These are phyloP conservation scores for Hippasteria phrygiana DNA, from an alignment of 53 echinoderm and acorn worm genomes.

Conservation along the genomic window DNA sequence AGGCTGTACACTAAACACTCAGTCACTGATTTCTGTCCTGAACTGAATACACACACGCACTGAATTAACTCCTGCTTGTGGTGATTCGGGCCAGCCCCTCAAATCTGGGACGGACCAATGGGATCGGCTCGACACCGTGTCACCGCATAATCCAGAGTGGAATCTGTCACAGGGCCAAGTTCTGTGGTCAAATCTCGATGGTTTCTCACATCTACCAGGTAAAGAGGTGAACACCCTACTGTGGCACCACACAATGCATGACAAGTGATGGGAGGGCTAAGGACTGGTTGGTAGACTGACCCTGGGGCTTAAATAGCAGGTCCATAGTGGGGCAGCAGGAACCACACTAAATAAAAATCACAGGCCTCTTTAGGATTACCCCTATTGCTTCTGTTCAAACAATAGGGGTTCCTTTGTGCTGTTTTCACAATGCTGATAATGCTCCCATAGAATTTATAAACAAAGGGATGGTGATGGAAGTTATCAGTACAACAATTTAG, in stretches of 20 bases:
- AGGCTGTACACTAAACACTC: background rate
- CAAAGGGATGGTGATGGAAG: background rate
- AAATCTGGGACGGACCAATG: conserved; percentile 5
- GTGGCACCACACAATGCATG: conserved; percentile 45
- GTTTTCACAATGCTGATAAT: background rate
- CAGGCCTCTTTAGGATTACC: background rate
- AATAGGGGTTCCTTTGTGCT: background rate
- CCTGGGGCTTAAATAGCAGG: background rate
- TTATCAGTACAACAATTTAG: too few relatives aligned
- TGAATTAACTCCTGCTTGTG: background rate
- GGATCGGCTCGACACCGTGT: conserved; percentile 10
- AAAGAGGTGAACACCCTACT: conserved; percentile 24
- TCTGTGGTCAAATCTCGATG: conserved; percentile 49
- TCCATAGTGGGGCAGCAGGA: background rate
- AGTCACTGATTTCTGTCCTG: background rate
- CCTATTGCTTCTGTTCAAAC: background rate
- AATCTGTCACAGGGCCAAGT: conserved; percentile 5
- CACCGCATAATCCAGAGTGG: conserved; percentile 39
- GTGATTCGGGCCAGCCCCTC: conserved; percentile 39
- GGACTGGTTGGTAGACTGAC: background rate
- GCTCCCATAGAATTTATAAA: background rate
- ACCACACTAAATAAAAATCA: background rate
- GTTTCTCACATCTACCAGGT: conserved; percentile 6
- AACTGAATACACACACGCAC: background rate
- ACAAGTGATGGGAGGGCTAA: conserved; percentile 48